Conservation (phyloP, 2,797 vertebrate species). For the Ficedula albicollis region DNA sequence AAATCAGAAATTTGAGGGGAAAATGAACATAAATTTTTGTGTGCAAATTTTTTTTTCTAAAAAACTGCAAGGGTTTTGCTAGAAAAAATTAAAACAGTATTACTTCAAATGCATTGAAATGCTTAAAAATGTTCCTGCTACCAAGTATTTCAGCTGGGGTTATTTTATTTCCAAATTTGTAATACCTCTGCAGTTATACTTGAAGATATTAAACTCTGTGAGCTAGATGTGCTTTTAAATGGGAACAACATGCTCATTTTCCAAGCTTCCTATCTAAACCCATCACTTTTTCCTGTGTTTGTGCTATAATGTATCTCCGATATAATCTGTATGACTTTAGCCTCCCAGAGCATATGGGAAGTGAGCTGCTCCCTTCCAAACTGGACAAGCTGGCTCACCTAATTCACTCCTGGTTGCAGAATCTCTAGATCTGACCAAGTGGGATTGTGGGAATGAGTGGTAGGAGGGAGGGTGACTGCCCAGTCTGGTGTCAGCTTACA, state of each 20-base stretch:
- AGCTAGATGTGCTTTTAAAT: not conserved
- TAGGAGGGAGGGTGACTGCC: not conserved
- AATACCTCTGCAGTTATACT: not conserved
- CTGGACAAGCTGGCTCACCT: not conserved
- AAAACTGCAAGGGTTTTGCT: not conserved
- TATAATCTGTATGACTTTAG: not conserved
- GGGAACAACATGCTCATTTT: not conserved
- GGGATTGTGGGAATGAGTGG: not conserved
- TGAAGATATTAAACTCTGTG: not conserved
- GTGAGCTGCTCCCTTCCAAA: not conserved
- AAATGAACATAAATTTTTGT: not conserved
- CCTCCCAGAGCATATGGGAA: not conserved
- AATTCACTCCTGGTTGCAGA: not conserved
- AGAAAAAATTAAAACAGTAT: not conserved
- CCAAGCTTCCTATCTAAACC: not conserved
- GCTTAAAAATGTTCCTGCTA: not conserved
- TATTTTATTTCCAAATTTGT: not conserved
- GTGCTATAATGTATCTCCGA: not conserved
- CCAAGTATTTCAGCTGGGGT: not conserved
- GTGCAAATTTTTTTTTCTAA: not conserved
- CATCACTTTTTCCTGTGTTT: not conserved
- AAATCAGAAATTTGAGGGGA: too few species aligned
- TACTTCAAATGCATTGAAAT: not conserved
- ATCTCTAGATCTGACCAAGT: not conserved
- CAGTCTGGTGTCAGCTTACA: not conserved